Conservation (phyloP, 2,888 invertebrate genomes). For the Labia minor region DNA sequence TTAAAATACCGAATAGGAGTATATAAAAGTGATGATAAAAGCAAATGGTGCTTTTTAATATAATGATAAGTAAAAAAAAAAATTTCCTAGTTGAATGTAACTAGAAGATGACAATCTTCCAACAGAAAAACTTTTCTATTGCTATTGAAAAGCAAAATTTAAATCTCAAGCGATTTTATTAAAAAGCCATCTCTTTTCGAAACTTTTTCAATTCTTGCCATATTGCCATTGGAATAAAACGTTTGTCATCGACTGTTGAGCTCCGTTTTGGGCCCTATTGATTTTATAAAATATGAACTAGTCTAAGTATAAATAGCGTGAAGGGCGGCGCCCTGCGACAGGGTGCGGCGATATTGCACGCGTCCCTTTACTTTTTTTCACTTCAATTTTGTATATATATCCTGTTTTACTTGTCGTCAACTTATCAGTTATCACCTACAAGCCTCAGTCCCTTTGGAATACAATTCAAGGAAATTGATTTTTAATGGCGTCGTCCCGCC, state of each 20-base stretch:
- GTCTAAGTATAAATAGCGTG: constrained; percentile 7
- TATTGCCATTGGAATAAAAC: background rate
- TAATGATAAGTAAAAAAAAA: too few relatives aligned
- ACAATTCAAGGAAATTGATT: constrained; percentile 3
- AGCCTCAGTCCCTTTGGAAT: background rate
- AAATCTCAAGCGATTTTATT: too few relatives aligned
- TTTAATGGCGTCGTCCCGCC: constrained; percentile 4
- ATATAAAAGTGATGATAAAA: too few relatives aligned
- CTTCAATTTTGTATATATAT: background rate
- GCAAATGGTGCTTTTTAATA: too few relatives aligned
- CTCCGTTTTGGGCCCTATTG: background rate
- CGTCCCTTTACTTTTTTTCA: background rate
- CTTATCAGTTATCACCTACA: background rate
- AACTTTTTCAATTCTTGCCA: too few relatives aligned
- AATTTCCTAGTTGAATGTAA: too few relatives aligned
- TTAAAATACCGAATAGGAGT: too few relatives aligned
- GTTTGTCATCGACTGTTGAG: background rate
- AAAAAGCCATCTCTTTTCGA: too few relatives aligned
- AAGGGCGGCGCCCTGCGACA: constrained; percentile 13
- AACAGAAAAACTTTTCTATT: too few relatives aligned
- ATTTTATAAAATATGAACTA: constrained; percentile 13
- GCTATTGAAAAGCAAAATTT: too few relatives aligned
- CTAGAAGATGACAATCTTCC: too few relatives aligned
- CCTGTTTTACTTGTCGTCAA: background rate
- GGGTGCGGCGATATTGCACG: constrained; percentile 1